Base-by-base conservation (phyloP, 1,140 invertebrate genomes). In the Eriocheir sinensis region DNA sequence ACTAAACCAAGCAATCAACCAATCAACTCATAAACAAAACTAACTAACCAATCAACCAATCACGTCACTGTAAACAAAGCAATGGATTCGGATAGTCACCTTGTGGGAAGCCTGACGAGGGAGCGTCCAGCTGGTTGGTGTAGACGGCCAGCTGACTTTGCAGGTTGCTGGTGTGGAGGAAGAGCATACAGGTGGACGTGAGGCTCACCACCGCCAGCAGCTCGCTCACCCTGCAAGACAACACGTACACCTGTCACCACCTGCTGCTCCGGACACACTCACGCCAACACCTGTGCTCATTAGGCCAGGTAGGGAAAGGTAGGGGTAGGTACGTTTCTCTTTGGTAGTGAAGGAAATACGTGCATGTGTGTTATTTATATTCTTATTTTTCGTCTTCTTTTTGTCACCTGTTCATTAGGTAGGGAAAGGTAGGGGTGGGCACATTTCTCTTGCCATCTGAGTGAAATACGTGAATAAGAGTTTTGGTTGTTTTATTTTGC, bases 111-210 rank as follows among this genome's bases (percentile, higher is more conserved):
- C 4, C 32, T 38, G 90, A 79, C 2, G 89, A 85, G 32, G 86
- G 38, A 44, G 79, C 86, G 27, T 92, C 95, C 34, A 94, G 83
- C 17, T 96, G 93, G 83, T 83, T 85, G 38, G 95, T 96, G 96
- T 94, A 96, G 34, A 91, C 93, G 95, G 94, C 96, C 95, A 95
- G 96, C 96, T 95, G 96, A 27, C 96, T 95, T 89, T 96, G 96
- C 30, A 96, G 95, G 88, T 96, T 95, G 90, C 96, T 96, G 30
- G 96, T 96, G 95, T 96, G 96, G 15, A 96, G 93, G 95, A 96
- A 96, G 86, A 96, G 95, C 95, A 96, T 96, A 44, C 96, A 95
- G 34, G 96, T 96, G 53, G 96, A 96, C 34, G 96, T 96, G 36
- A 96, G 93, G 83, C 96, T 96, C 81, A 96, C 96, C 41, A 96